These are phyloP conservation scores for Pollachius pollachius DNA, from an alignment of 2,113 vertebrate genomes.

Conservation along the genomic window DNA sequence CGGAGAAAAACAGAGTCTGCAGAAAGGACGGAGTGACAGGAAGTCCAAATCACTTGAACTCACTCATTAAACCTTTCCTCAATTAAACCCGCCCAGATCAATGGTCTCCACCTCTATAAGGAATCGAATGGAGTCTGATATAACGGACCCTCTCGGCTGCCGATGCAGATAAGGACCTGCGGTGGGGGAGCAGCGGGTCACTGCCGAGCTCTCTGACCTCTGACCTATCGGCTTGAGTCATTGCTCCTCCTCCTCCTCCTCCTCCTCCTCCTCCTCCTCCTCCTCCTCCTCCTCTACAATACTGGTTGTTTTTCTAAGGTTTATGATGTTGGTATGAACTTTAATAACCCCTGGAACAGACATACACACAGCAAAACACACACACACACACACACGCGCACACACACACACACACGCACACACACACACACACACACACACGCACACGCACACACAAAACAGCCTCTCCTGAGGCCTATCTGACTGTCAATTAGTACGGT, in stretches of 20 bases:
- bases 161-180: conserved; percentile 3
- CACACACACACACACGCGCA: conserved; percentile 1
- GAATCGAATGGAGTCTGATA: conserved; percentile 15
- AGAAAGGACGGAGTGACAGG: background rate
- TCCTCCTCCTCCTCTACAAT: background rate
- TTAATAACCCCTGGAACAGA: background rate
- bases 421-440: background rate
- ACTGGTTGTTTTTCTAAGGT: background rate
- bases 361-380: background rate
- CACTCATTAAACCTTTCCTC: conserved; percentile 19
- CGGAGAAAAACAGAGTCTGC: background rate
- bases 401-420: background rate
- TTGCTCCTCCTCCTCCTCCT: background rate
- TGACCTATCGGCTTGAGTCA: background rate
- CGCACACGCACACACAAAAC: background rate
- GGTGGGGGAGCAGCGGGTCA: too few relatives aligned
- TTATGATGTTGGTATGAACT: background rate
- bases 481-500: conserved; percentile 40
- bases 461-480: conserved; percentile 1
- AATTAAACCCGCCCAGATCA: conserved; percentile 22
- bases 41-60: conserved; percentile 10
- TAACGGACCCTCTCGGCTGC: background rate
- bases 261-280: background rate
- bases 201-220: background rate
- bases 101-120: conserved; percentile 10